A percentile compares a stretch with the other conserved stretches of the same genome.
These are phyloP conservation scores for Eustalomyia histrio DNA, from an alignment of 2,888 invertebrate genomes.

Conservation along the genomic window DNA sequence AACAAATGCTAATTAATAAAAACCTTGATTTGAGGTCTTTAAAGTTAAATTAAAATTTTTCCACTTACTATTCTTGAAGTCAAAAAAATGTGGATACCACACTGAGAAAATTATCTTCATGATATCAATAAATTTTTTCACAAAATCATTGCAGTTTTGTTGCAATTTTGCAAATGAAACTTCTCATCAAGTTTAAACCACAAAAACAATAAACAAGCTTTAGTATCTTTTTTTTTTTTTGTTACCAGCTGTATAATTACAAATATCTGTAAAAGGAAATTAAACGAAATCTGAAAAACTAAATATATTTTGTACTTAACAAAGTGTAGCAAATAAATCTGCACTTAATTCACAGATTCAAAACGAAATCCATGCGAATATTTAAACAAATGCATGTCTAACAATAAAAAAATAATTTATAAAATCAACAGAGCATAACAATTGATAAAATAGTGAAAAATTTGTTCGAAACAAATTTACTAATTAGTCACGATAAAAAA, in stretches of 20 bases:
- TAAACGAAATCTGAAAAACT: conserved; percentile 36
- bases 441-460: conserved; percentile 36
- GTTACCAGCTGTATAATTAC: conserved; percentile 18
- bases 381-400: conserved; percentile 5
- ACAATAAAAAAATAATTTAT: conserved; percentile 15
- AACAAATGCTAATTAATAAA: no score
- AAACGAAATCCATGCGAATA: conserved; percentile 20
- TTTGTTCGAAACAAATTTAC: background rate
- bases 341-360: conserved; percentile 49
- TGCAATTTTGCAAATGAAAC: no score
- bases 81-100: no score
- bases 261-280: conserved; percentile 49
- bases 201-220: no score
- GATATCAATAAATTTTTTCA: no score
- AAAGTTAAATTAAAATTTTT: no score
- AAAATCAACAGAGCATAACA: conserved; percentile 50
- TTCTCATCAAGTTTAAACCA: no score
- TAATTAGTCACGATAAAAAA: background rate
- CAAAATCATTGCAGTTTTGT: no score
- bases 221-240: background rate
- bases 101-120: no score
- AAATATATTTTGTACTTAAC: conserved; percentile 57
- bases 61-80: no score
- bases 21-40: no score
- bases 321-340: conserved; percentile 64